These are phyloP conservation scores for Drosophila willistoni DNA, from an alignment of 1,140 invertebrate species.

Conservation along the genomic window DNA sequence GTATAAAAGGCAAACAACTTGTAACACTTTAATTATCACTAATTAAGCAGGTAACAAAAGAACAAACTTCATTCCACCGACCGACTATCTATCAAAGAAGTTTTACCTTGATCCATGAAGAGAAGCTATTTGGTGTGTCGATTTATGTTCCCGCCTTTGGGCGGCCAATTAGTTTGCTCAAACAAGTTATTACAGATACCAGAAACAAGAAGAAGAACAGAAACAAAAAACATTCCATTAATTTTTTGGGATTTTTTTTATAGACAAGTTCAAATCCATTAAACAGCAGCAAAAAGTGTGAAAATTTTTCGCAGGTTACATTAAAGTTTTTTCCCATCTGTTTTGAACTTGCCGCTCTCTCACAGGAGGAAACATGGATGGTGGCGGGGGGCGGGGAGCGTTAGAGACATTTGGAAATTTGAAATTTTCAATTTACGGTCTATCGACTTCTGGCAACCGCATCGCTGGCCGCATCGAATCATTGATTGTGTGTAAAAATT, in stretches of 20 bases:
- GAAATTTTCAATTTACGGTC: conserved; percentile 40
- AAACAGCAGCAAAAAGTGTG: conserved; percentile 25
- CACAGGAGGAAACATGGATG: too few relatives aligned
- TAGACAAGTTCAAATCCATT: conserved; percentile 21
- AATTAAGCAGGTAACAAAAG: conserved; percentile 51
- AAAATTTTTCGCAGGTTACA: conserved; percentile 41
- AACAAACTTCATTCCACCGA: conserved; percentile 2
- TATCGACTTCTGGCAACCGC: conserved; percentile 71
- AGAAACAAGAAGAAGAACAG: conserved; percentile 3
- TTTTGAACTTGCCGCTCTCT: conserved; percentile 33
- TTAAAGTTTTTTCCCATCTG: conserved; percentile 6
- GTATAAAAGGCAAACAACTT: conserved; percentile 50
- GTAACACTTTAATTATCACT: conserved; percentile 75
- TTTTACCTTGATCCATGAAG: conserved; percentile 47
- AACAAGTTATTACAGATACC: conserved; percentile 41
- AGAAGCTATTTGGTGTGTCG: background rate
- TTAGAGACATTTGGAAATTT: conserved; percentile 13
- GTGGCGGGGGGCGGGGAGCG: conserved; percentile 12
- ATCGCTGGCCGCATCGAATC: conserved; percentile 65
- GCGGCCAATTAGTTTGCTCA: conserved; percentile 57
- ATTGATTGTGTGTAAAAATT: conserved; percentile 64
- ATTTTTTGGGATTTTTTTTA: conserved; percentile 27
- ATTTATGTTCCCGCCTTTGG: conserved; percentile 6
- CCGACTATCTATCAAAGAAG: conserved; percentile 18
- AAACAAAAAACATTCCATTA: conserved; percentile 60